Evolutionary conservation across 2,888 invertebrate genomes (phyloP), one percentile per base, ranked within the genome.

Genomic region (Athalia circularis): DNA sequence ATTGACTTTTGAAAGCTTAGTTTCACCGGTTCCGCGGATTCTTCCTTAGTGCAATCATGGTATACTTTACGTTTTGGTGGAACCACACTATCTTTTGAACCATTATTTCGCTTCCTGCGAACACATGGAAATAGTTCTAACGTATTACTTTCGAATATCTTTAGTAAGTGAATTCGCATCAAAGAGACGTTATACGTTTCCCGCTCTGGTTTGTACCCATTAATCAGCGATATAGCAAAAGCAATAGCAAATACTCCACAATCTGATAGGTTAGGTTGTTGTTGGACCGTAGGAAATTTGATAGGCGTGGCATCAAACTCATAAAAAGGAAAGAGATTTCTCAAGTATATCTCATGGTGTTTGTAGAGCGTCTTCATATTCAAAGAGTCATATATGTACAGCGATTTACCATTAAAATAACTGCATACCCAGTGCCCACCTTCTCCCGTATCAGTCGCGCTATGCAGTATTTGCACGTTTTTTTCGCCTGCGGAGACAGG

Each of bases 381-480:
- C n/a, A n/a, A n/a, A n/a, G n/a, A n/a, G n/a, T n/a, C n/a, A n/a
- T n/a, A n/a, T n/a, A n/a, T n/a, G n/a, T n/a, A n/a, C n/a, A n/a
- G n/a, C n/a, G n/a, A n/a, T n/a, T n/a, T n/a, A 3, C 43, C 13
- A 59, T 74, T 4, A 11, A 15, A 74, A 64, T 57, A 59, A 15
- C n/a, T 8, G 59, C 74, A 74, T 57, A 74, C 9, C 74, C 74
- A 74, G 59, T 74, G 74, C n/a, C 13, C 47, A 9, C 11, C 68
- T 15, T 43, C 65, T 65, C 50, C 68, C 15, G 8, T 68, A 43
- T 47, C 52, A 54, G 29, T 29, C 47, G 77, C 72, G 57, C 80
- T 79, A 54, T 79, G 68, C 77, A 80, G 78, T 15, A 82, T 79
- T 72, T 82, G 82, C 48, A 81, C 70, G n/a, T 82, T 80, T 68